Percentiles rank a stretch among this genome's conserved stretches.
Evolutionary conservation across 2,797 vertebrate genomes (phyloP).

Genomic region (Crocodylus rhombifer): DNA sequence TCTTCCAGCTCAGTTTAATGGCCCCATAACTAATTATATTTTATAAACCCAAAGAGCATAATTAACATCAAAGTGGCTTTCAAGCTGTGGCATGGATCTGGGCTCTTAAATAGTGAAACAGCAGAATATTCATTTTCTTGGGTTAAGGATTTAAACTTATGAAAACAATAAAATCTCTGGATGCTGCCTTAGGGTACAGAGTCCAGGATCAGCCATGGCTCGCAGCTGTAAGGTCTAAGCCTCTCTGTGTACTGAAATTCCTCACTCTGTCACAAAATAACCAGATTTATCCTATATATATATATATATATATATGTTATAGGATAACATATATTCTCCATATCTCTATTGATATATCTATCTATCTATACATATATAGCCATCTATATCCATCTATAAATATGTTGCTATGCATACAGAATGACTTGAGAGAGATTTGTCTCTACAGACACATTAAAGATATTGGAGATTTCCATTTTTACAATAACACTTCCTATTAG

Average conservation of each 20-base stretch:
- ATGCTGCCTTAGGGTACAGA: not conserved
- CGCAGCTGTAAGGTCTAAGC: not conserved
- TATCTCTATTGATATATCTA: too few relatives aligned
- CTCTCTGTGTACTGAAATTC: not conserved
- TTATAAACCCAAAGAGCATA: conserved; percentile 13
- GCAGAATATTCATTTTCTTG: not conserved
- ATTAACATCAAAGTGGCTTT: not conserved
- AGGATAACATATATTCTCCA: too few relatives aligned
- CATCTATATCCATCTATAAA: too few relatives aligned
- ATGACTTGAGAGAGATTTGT: too few relatives aligned
- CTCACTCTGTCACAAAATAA: not conserved
- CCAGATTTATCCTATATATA: too few relatives aligned
- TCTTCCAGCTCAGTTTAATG: conserved; percentile 55
- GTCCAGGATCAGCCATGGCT: not conserved
- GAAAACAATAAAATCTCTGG: not conserved
- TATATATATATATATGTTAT: too few relatives aligned
- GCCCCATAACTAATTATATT: conserved; percentile 19
- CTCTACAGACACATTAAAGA: not conserved
- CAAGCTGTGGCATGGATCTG: not conserved
- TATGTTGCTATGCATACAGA: too few relatives aligned
- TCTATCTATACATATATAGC: too few relatives aligned
- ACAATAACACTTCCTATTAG: not conserved
- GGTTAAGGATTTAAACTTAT: not conserved
- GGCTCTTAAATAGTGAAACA: conserved; percentile 28
- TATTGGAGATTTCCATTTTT: not conserved